Percentiles rank a stretch among this genome's conserved stretches.
phyloP scores from a whole-genome alignment of 1,140 invertebrate species.

The Pararge aegeria region DNA sequence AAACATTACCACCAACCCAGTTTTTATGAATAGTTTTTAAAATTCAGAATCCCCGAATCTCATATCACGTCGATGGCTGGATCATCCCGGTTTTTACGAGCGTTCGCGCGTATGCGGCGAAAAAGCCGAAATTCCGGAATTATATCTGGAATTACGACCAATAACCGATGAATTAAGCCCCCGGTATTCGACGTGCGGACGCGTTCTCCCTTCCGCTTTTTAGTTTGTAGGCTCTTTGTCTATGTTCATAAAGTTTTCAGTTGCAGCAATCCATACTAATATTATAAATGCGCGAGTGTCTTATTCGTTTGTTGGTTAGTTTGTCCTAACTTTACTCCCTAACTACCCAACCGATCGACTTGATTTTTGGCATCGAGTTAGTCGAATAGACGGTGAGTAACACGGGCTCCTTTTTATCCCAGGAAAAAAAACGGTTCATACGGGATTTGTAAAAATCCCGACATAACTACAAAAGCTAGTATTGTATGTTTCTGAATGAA shows the following conservation, averaged over 20 bases:
- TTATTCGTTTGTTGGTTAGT: too few relatives aligned
- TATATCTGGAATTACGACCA: constrained; percentile 60
- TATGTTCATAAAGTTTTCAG: neutral
- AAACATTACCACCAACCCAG: neutral
- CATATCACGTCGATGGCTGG: constrained; percentile 47
- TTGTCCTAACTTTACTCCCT: too few relatives aligned
- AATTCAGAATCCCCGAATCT: constrained; percentile 31
- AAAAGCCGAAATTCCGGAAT: constrained; percentile 57
- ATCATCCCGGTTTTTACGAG: constrained; percentile 66
- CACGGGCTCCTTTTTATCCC: too few relatives aligned
- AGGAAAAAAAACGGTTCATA: too few relatives aligned
- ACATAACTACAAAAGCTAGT: too few relatives aligned
- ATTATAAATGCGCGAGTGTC: too few relatives aligned
- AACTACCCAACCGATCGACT: too few relatives aligned
- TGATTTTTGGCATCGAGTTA: too few relatives aligned
- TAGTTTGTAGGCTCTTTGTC: constrained; percentile 11
- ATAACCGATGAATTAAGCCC: constrained; percentile 60
- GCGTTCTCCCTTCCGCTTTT: constrained; percentile 12
- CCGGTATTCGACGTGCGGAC: constrained; percentile 13
- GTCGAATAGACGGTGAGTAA: too few relatives aligned
- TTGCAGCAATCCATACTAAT: too few relatives aligned
- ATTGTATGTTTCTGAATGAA: too few relatives aligned
- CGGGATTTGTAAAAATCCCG: too few relatives aligned
- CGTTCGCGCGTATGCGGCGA: constrained; percentile 48
- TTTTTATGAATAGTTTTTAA: constrained; percentile 15